Percentiles rank a stretch among this genome's conserved stretches.
phyloP scores from a whole-genome alignment of 2,797 vertebrate genomes.

The Lacerta bilineata region DNA sequence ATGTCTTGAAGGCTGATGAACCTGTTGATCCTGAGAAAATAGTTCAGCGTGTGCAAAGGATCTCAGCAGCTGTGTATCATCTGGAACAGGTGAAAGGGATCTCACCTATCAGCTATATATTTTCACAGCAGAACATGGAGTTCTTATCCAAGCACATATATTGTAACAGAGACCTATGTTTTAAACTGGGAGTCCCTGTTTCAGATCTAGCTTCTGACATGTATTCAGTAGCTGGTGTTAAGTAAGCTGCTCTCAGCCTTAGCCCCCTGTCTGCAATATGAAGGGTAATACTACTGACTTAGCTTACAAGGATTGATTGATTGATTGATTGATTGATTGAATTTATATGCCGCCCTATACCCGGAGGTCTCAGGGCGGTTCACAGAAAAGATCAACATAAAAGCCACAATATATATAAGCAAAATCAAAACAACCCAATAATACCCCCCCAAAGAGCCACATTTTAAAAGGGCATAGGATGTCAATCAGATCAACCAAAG shows the following conservation, averaged over 20 bases:
- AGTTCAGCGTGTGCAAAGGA: conserved; percentile 95
- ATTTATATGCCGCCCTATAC: too few relatives aligned
- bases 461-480: too few relatives aligned
- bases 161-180: neutral
- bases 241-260: neutral
- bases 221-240: neutral
- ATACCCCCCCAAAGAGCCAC: too few relatives aligned
- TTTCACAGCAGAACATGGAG: conserved; percentile 8
- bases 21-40: conserved; percentile 89
- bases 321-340: too few relatives aligned
- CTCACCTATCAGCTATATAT: neutral
- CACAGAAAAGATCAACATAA: too few relatives aligned
- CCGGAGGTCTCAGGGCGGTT: too few relatives aligned
- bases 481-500: too few relatives aligned
- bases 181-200: neutral
- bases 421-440: too few relatives aligned
- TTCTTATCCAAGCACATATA: neutral
- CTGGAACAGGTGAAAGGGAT: conserved; percentile 90
- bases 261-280: neutral
- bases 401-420: too few relatives aligned
- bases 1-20: conserved; percentile 90
- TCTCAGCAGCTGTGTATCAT: conserved; percentile 97
- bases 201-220: neutral
- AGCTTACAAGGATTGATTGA: too few relatives aligned
- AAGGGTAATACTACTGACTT: neutral